phyloP scores from a whole-genome alignment of 2,113 vertebrate genomes.

The Sisor rabdophorus region DNA sequence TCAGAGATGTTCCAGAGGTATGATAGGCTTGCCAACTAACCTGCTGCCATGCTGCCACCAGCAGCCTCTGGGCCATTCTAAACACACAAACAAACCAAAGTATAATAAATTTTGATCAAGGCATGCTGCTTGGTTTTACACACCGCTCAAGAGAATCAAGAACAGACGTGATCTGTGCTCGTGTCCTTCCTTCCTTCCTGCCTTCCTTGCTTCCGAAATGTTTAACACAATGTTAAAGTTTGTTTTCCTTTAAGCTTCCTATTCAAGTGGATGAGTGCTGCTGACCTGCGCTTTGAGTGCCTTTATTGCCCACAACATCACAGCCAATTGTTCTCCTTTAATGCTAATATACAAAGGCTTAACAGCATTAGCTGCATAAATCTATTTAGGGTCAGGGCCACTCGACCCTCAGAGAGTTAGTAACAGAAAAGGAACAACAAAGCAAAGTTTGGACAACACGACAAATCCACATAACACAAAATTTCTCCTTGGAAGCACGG shows the following conservation, averaged over 20 bases:
- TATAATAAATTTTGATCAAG: conserved; percentile 10
- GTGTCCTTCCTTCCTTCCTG: conserved; percentile 32
- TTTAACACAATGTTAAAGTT: conserved; percentile 51
- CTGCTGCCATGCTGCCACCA: conserved; percentile 43
- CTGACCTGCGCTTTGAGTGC: conserved; percentile 62
- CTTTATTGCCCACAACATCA: conserved; percentile 67
- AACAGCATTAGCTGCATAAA: conserved; percentile 59
- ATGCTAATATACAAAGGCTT: conserved; percentile 61
- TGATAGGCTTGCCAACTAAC: conserved; percentile 56
- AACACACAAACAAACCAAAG: conserved; percentile 38
- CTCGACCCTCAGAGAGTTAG: conserved; percentile 64
- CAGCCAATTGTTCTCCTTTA: conserved; percentile 63
- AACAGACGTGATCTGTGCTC: conserved; percentile 7
- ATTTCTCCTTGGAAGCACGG: conserved; percentile 70
- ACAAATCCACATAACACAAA: conserved; percentile 71
- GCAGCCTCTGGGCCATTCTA: conserved; percentile 53
- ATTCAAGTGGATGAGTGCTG: conserved; percentile 60
- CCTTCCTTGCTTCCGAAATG: conserved; percentile 32
- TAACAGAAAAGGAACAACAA: conserved; percentile 43
- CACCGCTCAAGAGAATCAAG: neutral
- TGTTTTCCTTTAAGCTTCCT: conserved; percentile 65
- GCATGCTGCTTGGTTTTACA: neutral
- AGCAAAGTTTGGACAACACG: conserved; percentile 47
- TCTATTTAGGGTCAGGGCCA: conserved; percentile 51
- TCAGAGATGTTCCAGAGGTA: conserved; percentile 62